Evolutionary conservation across 2,797 vertebrate genomes (phyloP).

Genomic region (Benthosema pterotum): DNA sequence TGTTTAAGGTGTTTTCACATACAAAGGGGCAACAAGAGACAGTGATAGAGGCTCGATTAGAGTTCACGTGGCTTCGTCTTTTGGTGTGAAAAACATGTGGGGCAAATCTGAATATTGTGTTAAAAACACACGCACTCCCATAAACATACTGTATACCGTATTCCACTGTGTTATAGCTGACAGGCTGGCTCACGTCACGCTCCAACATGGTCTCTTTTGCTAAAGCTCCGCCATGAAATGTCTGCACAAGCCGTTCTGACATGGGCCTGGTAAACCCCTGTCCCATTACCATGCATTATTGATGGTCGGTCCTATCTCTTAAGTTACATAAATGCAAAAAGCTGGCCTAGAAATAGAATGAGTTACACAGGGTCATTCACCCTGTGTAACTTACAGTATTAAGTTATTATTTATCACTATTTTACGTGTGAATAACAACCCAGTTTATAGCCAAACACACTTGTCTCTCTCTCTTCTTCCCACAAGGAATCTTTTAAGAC

Average conservation of each 20-base stretch:
- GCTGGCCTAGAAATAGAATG: constrained; percentile 60
- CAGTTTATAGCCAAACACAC: no score
- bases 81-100: neutral
- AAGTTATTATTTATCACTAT: no score
- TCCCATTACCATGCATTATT: constrained; percentile 72
- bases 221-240: constrained; percentile 36
- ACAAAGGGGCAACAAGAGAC: no score
- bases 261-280: constrained; percentile 55
- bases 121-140: neutral
- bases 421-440: no score
- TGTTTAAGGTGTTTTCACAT: no score
- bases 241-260: constrained; percentile 49
- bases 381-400: no score
- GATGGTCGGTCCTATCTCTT: constrained; percentile 48
- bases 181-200: neutral
- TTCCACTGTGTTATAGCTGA: no score
- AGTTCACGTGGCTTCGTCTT: neutral
- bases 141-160: neutral
- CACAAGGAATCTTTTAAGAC: neutral
- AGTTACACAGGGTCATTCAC: constrained; percentile 25
- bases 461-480: no score
- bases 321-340: constrained; percentile 62
- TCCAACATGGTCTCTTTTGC: constrained; percentile 15
- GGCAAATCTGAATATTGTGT: neutral
- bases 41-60: neutral